phyloP scores from a whole-genome alignment of 23 tunicate genomes.

The Phallusia fumigata region DNA sequence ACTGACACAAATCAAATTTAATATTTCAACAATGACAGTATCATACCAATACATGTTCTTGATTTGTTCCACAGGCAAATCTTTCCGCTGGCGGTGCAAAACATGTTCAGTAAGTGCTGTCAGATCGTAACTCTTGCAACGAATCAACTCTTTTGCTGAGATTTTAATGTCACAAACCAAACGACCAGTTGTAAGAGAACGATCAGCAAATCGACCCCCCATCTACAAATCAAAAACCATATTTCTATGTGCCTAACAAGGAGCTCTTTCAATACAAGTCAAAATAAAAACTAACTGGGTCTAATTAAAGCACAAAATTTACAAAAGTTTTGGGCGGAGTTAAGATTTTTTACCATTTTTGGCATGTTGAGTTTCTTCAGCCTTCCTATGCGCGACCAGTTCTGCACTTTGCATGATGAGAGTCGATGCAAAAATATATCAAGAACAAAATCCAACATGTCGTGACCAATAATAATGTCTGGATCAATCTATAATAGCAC shows the following conservation, averaged over 20 bases:
- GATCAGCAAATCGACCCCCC: slow-evolving; percentile 66
- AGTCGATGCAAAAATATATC: slow-evolving; percentile 84
- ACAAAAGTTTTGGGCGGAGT: too few relatives aligned
- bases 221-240: slow-evolving; percentile 26
- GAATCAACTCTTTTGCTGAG: slow-evolving; percentile 79
- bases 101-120: slow-evolving; percentile 68
- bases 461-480: slow-evolving; percentile 92
- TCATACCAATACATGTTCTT: slow-evolving; percentile 79
- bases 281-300: too few relatives aligned
- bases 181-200: slow-evolving; percentile 83
- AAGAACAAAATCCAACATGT: slow-evolving; percentile 77
- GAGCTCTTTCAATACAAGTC: too few relatives aligned
- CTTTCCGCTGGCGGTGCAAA: slow-evolving; percentile 54
- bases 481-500: slow-evolving; percentile 70
- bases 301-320: too few relatives aligned
- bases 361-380: slow-evolving; percentile 74
- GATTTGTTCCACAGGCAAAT: slow-evolving; percentile 65
- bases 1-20: too few relatives aligned
- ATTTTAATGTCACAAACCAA: slow-evolving; percentile 78
- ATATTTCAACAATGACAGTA: too few relatives aligned
- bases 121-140: slow-evolving; percentile 83
- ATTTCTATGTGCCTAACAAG: too few relatives aligned
- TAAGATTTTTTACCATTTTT: slow-evolving; percentile 33
- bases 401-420: slow-evolving; percentile 62
- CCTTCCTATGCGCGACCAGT: slow-evolving; percentile 92